Conservation (phyloP, 64 coral and sea anemone species). For the Montipora sp. region DNA sequence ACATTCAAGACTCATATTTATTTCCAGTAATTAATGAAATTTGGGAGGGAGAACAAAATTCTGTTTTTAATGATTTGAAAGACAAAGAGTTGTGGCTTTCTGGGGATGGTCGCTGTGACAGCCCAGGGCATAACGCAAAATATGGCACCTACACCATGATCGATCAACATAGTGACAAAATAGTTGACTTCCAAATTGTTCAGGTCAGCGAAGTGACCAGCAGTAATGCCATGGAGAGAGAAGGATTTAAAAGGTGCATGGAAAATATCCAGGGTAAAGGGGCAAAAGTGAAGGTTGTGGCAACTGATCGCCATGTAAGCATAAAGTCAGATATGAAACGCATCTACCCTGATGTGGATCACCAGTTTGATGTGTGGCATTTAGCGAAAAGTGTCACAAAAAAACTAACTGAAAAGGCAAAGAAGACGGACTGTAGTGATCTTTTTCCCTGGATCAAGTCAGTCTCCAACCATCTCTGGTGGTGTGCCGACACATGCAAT, state of each 20-base stretch:
- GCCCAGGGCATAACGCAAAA: slow-evolving; percentile 26
- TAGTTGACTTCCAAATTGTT: slow-evolving; percentile 35
- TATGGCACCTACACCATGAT: neutral
- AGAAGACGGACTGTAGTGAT: too few species aligned
- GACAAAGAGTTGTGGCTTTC: slow-evolving; percentile 8
- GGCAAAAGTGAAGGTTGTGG: neutral
- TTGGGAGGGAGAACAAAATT: too few species aligned
- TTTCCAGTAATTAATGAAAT: too few species aligned
- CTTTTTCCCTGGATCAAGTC: too few species aligned
- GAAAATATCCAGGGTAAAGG: neutral
- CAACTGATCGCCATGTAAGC: slow-evolving; percentile 14
- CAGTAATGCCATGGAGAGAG: slow-evolving; percentile 68
- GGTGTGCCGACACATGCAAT: too few species aligned
- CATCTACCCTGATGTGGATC: too few species aligned
- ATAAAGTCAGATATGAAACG: neutral
- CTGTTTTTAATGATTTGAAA: too few species aligned
- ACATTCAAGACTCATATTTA: too few species aligned
- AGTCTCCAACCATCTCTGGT: too few species aligned
- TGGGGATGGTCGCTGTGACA: slow-evolving; percentile 36
- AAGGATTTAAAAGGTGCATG: slow-evolving; percentile 31
- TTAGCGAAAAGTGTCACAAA: too few species aligned
- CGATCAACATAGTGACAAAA: neutral
- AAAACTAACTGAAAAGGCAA: too few species aligned
- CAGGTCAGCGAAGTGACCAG: slow-evolving; percentile 63
- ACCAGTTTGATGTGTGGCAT: too few species aligned